Base-by-base conservation (phyloP, 2,888 invertebrate genomes). In the Galeruca laticollis region DNA sequence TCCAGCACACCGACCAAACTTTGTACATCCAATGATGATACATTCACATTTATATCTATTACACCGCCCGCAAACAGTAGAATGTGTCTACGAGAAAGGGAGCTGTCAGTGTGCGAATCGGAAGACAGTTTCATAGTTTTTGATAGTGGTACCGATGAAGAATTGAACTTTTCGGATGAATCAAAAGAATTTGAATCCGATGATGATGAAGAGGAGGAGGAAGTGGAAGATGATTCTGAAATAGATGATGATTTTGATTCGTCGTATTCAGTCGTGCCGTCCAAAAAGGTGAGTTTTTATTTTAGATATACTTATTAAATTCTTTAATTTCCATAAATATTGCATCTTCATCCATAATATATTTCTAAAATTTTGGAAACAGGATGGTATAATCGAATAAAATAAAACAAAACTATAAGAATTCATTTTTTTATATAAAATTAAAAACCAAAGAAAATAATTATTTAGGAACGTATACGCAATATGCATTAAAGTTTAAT, bases 71-170 rank as follows among this genome's bases (percentile, higher is more conserved):
- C 18, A 15, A 65, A 54, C 15, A 35, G 13, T 13, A 49, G n/a
- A 15, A 3, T 40, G 0, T n/a, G 15, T n/a, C 10, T 54, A 5
- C 67, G 70, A 51, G 74, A 74, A 51, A 51, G 73, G 26, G 68
- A 73, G 26, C 26, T 69, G 40, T 75, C 75, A 35, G 21, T 69
- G 26, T 57, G 64, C 33, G 68, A 68, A 26, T 69, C 68, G 2
- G 89, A 89, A 77, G 89, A 90, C 79, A 89, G 89, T 0, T 89
- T 89, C 75, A 88, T 89, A 1, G 82, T 89, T 6, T 85, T 84
- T 73, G 88, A 88, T 5, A 87, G 87, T 59, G 87, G 87, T 49
- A 70, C 73, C 20, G 68, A 74, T 57, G 56, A 33, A 31, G 56
- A 57, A 54, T 52, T 21, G 13, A 52, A 21, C 15, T 70, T 57